Percentiles rank a stretch among this genome's conserved stretches.
Evolutionary conservation across 2,113 vertebrate species (phyloP).

Genomic region (Aleadryas rufinucha): DNA sequence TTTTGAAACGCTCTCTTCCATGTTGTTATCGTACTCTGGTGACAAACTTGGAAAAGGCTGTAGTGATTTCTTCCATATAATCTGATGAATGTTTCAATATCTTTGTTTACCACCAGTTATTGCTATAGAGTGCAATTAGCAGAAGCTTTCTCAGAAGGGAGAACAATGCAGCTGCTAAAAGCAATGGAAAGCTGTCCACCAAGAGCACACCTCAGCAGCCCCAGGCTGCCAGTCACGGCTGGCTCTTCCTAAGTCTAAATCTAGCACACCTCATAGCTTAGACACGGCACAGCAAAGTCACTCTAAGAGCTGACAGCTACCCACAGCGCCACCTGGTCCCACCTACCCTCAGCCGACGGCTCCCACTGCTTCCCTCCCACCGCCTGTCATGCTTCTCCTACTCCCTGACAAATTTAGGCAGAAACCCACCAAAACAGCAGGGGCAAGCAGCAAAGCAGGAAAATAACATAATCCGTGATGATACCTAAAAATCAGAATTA

Average conservation of each 20-base stretch:
- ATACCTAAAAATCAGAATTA: not conserved
- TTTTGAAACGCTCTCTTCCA: not conserved
- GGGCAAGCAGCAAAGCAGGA: not conserved
- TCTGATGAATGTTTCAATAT: not conserved
- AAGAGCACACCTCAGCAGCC: not conserved
- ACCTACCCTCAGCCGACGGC: not conserved
- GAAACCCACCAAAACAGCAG: not conserved
- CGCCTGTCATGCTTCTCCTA: not conserved
- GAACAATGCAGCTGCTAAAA: not conserved
- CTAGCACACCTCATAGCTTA: not conserved
- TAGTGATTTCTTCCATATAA: not conserved
- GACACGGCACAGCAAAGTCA: not conserved
- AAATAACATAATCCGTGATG: rapidly evolving
- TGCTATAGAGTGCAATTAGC: not conserved
- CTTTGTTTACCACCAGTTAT: not conserved
- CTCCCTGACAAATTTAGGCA: not conserved
- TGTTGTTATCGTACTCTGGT: not conserved
- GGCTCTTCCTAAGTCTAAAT: not conserved
- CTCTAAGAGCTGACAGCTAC: not conserved
- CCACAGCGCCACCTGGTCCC: not conserved
- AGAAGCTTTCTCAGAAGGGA: not conserved
- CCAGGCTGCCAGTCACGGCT: not conserved
- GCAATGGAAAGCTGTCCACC: not conserved
- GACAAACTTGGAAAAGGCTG: not conserved
- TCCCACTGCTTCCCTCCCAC: not conserved